Base-by-base conservation (phyloP, 2,888 invertebrate genomes). In the Nowickia ferox region DNA sequence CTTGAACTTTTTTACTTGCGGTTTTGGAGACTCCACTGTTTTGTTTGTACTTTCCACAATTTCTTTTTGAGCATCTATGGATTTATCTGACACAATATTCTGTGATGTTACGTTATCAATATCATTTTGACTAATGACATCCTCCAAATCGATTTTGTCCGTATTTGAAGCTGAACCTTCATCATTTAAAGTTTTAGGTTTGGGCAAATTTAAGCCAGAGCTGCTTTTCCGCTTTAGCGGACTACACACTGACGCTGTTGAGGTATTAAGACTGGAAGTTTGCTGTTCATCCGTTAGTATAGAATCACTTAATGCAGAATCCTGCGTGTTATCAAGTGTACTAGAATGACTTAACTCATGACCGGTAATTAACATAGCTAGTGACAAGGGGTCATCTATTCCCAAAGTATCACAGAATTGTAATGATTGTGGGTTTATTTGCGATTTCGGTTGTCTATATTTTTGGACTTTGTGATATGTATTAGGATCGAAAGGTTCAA, bases 361-460 rank as follows among this genome's bases (percentile, higher is more conserved):
- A 0, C 95, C 94, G 30, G 92, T 92, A 80, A 94, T 92, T 15
- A 94, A 92, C 91, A 95, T 91, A 1, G 96, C 91, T 51, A 96
- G 93, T 87, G 94, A 94, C 15, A 96, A 93, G 0, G 98, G 98
- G 93, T 98, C 98, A 91, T 96, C 96, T 78, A 98, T 95, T 0
- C 95, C 95, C 53, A 97, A 92, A 85, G 92, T 94, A 65, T 95
- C 94, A 92, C 96, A 97, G 59, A 97, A 94, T 17, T 93, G 90
- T 15, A 94, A 93, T 10, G 96, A 96, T 91, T 97, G 97, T 15
- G 95, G 94, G 90, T 97, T 97, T 44, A 95, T 90, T 88, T 94
- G 92, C 4, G 95, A 94, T 61, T 93, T 93, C 15, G 93, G 93
- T 69, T 94, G 94, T 57, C 90, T 88, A 9, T 88, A 85, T 48